phyloP scores from a whole-genome alignment of 2,888 invertebrate genomes.

The Dryadula phaetusa region DNA sequence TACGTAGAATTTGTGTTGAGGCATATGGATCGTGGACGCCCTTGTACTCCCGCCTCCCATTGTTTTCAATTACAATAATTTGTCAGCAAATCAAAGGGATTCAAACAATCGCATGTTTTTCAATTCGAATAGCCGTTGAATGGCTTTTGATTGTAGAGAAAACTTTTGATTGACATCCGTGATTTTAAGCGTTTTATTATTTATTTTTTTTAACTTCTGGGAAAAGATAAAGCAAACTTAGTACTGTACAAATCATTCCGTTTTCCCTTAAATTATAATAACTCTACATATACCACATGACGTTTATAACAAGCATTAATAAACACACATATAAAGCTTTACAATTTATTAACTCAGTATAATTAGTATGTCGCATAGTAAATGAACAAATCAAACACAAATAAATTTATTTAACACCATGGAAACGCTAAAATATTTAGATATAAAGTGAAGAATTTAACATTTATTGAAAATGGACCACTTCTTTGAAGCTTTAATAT shows the following conservation, averaged over 20 bases:
- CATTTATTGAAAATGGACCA: not conserved
- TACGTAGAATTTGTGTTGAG: conserved; percentile 40
- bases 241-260: too few relatives aligned
- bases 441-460: too few relatives aligned
- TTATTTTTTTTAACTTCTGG: too few relatives aligned
- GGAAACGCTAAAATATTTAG: not conserved
- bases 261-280: not conserved
- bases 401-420: not conserved
- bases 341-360: too few relatives aligned
- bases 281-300: too few relatives aligned
- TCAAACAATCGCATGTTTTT: conserved; percentile 77
- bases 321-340: too few relatives aligned
- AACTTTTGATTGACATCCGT: conserved; percentile 37
- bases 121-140: conserved; percentile 55
- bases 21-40: conserved; percentile 51
- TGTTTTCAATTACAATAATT: conserved; percentile 81
- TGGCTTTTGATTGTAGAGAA: conserved; percentile 34
- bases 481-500: not conserved
- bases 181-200: not conserved
- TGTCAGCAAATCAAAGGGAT: conserved; percentile 80
- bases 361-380: not conserved
- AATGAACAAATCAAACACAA: not conserved
- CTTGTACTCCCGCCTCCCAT: conserved; percentile 71
- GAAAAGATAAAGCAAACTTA: too few relatives aligned
- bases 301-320: too few relatives aligned